Conservation (phyloP, 2,113 vertebrate species). For the Marmota monax region DNA sequence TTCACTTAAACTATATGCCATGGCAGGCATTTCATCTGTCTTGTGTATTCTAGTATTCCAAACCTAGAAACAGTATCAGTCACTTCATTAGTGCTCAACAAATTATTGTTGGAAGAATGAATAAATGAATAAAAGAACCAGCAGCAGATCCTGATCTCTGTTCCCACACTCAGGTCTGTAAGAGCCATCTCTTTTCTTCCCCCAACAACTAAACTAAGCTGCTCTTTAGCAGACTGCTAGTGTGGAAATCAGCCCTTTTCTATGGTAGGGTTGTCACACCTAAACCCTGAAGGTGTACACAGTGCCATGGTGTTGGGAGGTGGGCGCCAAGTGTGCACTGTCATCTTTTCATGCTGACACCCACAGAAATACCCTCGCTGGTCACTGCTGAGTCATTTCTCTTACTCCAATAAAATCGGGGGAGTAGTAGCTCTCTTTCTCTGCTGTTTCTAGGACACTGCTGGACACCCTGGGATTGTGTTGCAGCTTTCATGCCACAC, state of each 20-base stretch:
- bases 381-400: neutral
- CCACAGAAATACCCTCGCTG: neutral
- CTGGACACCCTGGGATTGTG: neutral
- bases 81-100: neutral
- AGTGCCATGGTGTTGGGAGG: neutral
- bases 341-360: neutral
- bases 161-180: neutral
- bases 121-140: neutral
- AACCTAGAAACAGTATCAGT: neutral
- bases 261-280: neutral
- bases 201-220: neutral
- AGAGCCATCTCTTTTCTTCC: neutral
- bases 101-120: neutral
- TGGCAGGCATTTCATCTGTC: constrained; percentile 31
- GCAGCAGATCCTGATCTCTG: neutral
- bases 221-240: neutral
- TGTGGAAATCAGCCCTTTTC: neutral
- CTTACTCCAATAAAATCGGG: neutral
- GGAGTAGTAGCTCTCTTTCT: neutral
- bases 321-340: neutral
- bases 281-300: neutral
- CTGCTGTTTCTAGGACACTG: neutral
- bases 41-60: neutral
- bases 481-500: neutral
- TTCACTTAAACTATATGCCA: neutral